Evolutionary conservation across 2,797 vertebrate species (phyloP), one percentile per base, ranked within the genome.

Genomic region (Melopsittacus undulatus): DNA sequence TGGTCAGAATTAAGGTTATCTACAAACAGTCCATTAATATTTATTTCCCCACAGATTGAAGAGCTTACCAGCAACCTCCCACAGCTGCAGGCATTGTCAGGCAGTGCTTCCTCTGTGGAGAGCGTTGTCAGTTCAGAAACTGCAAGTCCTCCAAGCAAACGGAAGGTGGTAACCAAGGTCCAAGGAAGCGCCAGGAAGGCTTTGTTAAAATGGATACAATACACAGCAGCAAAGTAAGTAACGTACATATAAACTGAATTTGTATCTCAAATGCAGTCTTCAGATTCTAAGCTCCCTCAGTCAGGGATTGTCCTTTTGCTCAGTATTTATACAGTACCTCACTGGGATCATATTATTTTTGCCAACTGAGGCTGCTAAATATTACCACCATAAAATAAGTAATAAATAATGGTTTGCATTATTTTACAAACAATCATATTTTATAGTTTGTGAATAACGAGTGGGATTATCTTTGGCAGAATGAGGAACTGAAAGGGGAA

Each of bases 51-150:
- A 38, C 96, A 99, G 99, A 99, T 99, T 64, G 99, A 99, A 94
- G 99, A 99, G 96, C 90, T 99, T 95, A 99, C 99, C 72, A 99
- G 98, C 96, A 99, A 99, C 83, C 98, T 99, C 69, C 99, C 98
- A 27, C 98, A 98, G 83, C 98, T 99, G 30, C 98, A 98, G 83
- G 96, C 98, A 1, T 46, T 98, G 87, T 99, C 99, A 56, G 98
- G 98, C 96, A 99, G 99, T 30, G 97, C 98, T 5, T 99, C 99
- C 42, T 99, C 99, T 5, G 93, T 99, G 96, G 99, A 99, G 92
- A 99, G 99, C 85, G 97, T 98, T 77, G 98, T 98, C 88, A 99
- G 99, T 96, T 98, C 98, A 4, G 99, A 99, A 91, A 98, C 98
- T 7, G 98, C 98, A 91, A 99, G 99, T 97, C 99, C 99, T 16